Base-by-base conservation (phyloP, 2,888 invertebrate genomes). In the Mactromeris polynyma region DNA sequence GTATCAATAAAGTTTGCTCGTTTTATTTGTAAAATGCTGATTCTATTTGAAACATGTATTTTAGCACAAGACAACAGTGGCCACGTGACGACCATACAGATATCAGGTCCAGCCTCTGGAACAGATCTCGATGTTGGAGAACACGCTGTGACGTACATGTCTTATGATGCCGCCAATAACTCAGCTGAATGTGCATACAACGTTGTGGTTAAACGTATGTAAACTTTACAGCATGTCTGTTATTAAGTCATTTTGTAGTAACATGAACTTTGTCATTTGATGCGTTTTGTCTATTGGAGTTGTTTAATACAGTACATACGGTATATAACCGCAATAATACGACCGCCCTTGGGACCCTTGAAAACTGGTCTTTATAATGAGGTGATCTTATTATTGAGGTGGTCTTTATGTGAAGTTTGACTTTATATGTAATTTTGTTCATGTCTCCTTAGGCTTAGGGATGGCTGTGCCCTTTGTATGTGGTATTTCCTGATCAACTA, bases 191-290 rank as follows among this genome's bases (percentile, higher is more conserved):
- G 93, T 69, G 58, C 69, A 36, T 91, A 92, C 40, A 89, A 91
- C n/a, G 58, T 93, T 7, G 82, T 93, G 9, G 83, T 93, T 9
- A 93, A 92, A 90, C 89, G 93, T 93, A 86, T 51, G 88, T 85
- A 73, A n/a, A 46, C 81, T n/a, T 26, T 7, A 36, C 14, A 82
- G 1, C 6, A 31, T 33, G n/a, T 46, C 19, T 58, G 6, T 14
- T 40, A 26, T 33, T 58, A 17, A 31, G 36, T 11, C n/a, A 31
- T 33, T 17, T n/a, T n/a, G n/a, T n/a, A n/a, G n/a, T n/a, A n/a
- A n/a, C n/a, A n/a, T n/a, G n/a, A n/a, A n/a, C n/a, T n/a, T n/a
- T n/a, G n/a, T n/a, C n/a, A n/a, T n/a, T n/a, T n/a, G n/a, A n/a
- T n/a, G n/a, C n/a, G n/a, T n/a, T n/a, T n/a, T n/a, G n/a, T n/a